Conservation (phyloP, 2,888 invertebrate genomes). For the Auanema freiburgensis region DNA sequence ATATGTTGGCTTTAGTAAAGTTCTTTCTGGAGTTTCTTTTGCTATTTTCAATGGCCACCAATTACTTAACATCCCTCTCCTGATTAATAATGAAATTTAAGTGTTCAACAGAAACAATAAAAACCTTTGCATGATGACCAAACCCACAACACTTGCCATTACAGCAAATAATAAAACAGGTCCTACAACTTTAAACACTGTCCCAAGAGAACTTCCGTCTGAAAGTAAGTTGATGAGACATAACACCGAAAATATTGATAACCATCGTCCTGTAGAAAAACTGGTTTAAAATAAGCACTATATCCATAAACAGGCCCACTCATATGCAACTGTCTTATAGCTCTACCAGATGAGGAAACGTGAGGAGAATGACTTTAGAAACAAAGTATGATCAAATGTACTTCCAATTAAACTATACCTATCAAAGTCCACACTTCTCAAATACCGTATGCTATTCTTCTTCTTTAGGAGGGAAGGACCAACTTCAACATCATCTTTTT, state of each 20-base stretch:
- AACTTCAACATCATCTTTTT: background rate
- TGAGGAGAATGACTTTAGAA: background rate
- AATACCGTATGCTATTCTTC: no score
- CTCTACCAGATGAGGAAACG: constrained; percentile 1
- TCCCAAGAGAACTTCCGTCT: constrained; percentile 3
- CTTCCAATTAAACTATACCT: background rate
- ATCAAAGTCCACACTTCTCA: constrained; percentile 6
- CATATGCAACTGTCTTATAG: constrained; percentile 23
- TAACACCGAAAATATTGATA: constrained; percentile 11
- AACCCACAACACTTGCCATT: constrained; percentile 20
- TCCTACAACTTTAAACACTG: constrained; percentile 25
- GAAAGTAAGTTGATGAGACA: constrained; percentile 3
- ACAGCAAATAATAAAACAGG: constrained; percentile 32
- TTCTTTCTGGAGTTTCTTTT: constrained; percentile 31
- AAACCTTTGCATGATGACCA: constrained; percentile 28
- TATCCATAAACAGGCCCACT: constrained; percentile 59
- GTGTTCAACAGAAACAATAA: background rate
- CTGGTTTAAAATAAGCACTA: constrained; percentile 60
- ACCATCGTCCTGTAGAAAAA: constrained; percentile 39
- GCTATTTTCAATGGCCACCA: constrained; percentile 37
- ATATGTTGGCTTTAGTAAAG: constrained; percentile 23
- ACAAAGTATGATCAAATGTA: background rate
- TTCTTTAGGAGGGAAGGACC: no score
- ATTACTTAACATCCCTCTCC: constrained; percentile 14
- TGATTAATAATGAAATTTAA: background rate